Evolutionary conservation across 2,888 invertebrate species (phyloP).

Genomic region (Caenorhabditis sp.): DNA sequence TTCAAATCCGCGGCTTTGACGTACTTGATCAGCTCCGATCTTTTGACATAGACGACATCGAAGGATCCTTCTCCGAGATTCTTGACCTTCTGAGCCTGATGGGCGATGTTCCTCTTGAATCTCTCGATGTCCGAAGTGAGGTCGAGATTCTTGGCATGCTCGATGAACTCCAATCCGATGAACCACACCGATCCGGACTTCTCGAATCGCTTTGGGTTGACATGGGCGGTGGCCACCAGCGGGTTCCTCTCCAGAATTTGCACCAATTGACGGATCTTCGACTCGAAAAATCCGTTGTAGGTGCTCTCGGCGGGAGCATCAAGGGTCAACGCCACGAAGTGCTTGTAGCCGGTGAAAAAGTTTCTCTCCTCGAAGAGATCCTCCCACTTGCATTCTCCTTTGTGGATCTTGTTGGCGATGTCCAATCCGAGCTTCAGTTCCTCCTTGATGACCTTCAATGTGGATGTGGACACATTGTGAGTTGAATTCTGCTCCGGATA

Average conservation of each 20-base stretch:
- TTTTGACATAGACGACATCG: conserved; percentile 8
- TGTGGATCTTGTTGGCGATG: conserved; percentile 89
- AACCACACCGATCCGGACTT: conserved; percentile 31
- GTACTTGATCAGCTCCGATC: neutral
- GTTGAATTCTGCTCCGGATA: conserved; percentile 99
- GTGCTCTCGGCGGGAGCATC: conserved; percentile 72
- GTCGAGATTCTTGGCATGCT: conserved; percentile 21
- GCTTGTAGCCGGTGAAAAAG: conserved; percentile 88
- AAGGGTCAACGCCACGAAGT: conserved; percentile 87
- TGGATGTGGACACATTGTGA: conserved; percentile 96
- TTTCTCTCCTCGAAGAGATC: conserved; percentile 94
- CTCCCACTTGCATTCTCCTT: conserved; percentile 91
- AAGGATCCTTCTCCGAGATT: neutral
- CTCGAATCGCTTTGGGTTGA: conserved; percentile 92
- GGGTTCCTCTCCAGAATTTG: conserved; percentile 92
- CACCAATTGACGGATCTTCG: conserved; percentile 94
- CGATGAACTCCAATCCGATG: conserved; percentile 4
- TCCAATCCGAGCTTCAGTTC: conserved; percentile 90
- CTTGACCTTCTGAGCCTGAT: neutral
- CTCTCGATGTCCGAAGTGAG: neutral
- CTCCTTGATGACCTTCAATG: conserved; percentile 93
- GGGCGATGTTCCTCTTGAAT: neutral
- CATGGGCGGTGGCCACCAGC: conserved; percentile 94
- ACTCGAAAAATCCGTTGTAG: conserved; percentile 87
- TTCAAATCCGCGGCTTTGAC: neutral